Conservation (phyloP, 2,113 vertebrate genomes). For the Tyrannus savana region DNA sequence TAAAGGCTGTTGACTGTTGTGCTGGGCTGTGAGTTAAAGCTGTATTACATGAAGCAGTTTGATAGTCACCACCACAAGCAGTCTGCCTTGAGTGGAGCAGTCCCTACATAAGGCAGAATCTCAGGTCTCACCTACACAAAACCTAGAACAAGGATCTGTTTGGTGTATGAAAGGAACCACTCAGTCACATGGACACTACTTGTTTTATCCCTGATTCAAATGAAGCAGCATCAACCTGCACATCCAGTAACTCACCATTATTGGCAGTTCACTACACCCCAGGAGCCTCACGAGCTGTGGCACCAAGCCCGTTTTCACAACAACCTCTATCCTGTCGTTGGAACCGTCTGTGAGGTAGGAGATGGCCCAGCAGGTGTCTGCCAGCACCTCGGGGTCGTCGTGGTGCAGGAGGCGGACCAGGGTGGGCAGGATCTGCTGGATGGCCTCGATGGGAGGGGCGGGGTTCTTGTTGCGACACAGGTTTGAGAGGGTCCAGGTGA, state of each 20-base stretch:
- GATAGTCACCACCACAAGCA: not conserved
- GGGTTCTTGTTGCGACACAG: slow-evolving; percentile 99
- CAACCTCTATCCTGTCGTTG: slow-evolving; percentile 92
- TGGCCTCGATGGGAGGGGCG: slow-evolving; percentile 85
- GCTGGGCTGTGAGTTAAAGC: not conserved
- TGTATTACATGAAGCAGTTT: not conserved
- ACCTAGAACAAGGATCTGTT: not conserved
- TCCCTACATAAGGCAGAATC: not conserved
- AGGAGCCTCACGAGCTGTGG: slow-evolving; percentile 88
- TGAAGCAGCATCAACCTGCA: not conserved
- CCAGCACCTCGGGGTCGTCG: slow-evolving; percentile 83
- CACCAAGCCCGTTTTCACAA: slow-evolving; percentile 86
- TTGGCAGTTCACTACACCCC: slow-evolving; percentile 79
- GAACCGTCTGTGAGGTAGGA: slow-evolving; percentile 90
- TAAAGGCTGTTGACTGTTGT: not conserved
- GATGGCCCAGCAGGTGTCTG: slow-evolving; percentile 92
- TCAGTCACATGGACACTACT: not conserved
- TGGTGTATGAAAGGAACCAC: not conserved
- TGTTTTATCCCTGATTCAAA: not conserved
- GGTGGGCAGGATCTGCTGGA: slow-evolving; percentile 88
- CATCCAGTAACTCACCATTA: slow-evolving; percentile 78
- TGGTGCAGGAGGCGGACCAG: slow-evolving; percentile 83
- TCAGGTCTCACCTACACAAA: not conserved
- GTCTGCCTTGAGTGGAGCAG: not conserved
- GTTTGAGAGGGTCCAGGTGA: slow-evolving; percentile 97